Evolutionary conservation across 2,113 vertebrate species (phyloP).

Genomic region (Paracanthobrama guichenoti): DNA sequence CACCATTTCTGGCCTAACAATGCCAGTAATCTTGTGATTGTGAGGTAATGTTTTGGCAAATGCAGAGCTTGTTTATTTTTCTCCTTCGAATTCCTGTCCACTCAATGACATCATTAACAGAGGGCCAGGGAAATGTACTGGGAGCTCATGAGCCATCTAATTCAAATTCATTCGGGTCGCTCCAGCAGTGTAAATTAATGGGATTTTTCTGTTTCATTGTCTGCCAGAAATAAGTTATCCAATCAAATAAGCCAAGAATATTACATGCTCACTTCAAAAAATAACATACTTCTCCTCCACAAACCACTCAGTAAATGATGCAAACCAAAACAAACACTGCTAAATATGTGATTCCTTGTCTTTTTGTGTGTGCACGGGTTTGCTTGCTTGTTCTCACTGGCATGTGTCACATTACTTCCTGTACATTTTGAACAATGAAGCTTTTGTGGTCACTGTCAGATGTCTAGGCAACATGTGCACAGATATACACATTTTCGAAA

Average conservation of each 20-base stretch:
- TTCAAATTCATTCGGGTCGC: not conserved
- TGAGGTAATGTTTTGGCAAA: conserved; percentile 26
- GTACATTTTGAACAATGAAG: not conserved
- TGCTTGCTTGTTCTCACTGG: not conserved
- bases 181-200: not conserved
- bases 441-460: conserved; percentile 1
- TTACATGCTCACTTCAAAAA: not conserved
- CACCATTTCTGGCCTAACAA: not conserved
- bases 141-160: not conserved
- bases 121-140: not conserved
- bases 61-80: conserved; percentile 25
- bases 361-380: not conserved
- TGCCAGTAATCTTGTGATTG: conserved; percentile 30
- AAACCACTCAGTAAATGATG: not conserved
- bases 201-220: not conserved
- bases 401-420: not conserved
- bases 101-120: not conserved
- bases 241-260: not conserved
- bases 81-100: conserved; percentile 5
- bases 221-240: not conserved
- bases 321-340: not conserved
- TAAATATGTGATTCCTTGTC: not conserved
- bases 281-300: not conserved
- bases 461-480: not conserved
- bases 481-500: not conserved